Conservation (phyloP, 1,140 invertebrate genomes). For the Drosophila nigrodunni region DNA sequence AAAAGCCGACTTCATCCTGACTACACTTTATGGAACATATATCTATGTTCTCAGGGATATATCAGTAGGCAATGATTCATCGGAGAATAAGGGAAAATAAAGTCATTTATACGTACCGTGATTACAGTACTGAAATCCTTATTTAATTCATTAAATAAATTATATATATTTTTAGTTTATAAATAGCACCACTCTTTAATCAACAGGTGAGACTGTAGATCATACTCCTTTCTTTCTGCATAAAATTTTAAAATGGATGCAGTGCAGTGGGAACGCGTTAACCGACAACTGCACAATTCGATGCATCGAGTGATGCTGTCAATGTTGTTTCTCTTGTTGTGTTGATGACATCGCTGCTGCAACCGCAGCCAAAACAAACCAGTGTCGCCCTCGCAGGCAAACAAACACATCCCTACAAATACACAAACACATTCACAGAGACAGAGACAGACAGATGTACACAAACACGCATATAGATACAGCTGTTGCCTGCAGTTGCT, state of each 20-base stretch:
- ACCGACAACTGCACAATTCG: slow-evolving; percentile 27
- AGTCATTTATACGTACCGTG: no score
- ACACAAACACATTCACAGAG: slow-evolving; percentile 9
- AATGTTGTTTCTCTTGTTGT: slow-evolving; percentile 39
- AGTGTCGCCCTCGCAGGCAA: slow-evolving; percentile 22
- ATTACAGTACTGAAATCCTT: no score
- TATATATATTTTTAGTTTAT: no score
- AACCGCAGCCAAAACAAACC: slow-evolving; percentile 75
- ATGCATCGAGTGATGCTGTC: slow-evolving; percentile 38
- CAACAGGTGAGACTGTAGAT: background rate
- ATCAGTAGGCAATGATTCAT: background rate
- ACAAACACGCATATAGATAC: background rate
- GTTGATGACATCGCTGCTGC: slow-evolving; percentile 40
- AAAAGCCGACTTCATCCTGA: slow-evolving; percentile 11
- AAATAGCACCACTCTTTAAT: no score
- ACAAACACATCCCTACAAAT: background rate
- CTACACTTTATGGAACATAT: background rate
- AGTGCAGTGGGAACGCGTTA: slow-evolving; percentile 9
- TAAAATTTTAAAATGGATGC: background rate
- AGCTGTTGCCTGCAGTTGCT: slow-evolving; percentile 11
- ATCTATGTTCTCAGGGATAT: background rate
- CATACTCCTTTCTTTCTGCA: background rate
- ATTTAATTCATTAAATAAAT: no score
- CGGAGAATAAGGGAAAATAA: no score
- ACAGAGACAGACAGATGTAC: background rate